Percentiles rank a stretch among this genome's conserved stretches.
These are phyloP conservation scores for Mongoloraphidia duomilia DNA, from an alignment of 2,888 invertebrate species.

Conservation along the genomic window DNA sequence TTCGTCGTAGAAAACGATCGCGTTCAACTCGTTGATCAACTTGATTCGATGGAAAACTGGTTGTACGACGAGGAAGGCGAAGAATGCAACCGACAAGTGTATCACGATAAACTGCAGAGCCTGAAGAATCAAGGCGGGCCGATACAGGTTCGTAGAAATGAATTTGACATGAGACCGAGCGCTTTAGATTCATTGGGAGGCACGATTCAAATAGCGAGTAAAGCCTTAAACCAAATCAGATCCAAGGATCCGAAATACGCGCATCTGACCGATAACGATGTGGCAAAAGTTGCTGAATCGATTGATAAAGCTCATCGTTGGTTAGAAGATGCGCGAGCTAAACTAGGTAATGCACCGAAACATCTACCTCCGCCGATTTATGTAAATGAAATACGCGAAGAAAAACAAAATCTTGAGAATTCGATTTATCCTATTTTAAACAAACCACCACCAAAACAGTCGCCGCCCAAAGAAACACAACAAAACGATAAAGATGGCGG, in stretches of 20 bases:
- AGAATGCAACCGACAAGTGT: constrained; percentile 68
- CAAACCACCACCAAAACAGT: constrained; percentile 78
- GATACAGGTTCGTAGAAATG: constrained; percentile 67
- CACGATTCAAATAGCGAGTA: constrained; percentile 64
- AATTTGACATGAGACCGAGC: constrained; percentile 63
- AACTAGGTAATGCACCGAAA: constrained; percentile 47
- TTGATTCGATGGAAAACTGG: constrained; percentile 90
- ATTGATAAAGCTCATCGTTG: constrained; percentile 61
- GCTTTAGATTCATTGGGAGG: constrained; percentile 70
- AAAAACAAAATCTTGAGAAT: constrained; percentile 53
- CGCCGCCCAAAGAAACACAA: constrained; percentile 34
- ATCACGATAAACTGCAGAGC: constrained; percentile 45
- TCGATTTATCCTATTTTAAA: constrained; percentile 63
- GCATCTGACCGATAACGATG: constrained; percentile 70
- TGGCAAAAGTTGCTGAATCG: constrained; percentile 57
- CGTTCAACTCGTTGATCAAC: constrained; percentile 40
- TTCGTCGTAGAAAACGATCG: constrained; percentile 63
- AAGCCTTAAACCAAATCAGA: constrained; percentile 59
- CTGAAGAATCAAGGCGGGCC: constrained; percentile 74
- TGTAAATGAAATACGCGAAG: constrained; percentile 62
- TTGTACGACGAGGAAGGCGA: constrained; percentile 91
- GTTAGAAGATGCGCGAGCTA: constrained; percentile 62
- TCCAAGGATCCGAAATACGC: constrained; percentile 56
- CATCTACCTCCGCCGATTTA: constrained; percentile 64
- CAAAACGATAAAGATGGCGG: constrained; percentile 22